Conservation (phyloP, 2,113 vertebrate species). For the Brachirus orientalis region DNA sequence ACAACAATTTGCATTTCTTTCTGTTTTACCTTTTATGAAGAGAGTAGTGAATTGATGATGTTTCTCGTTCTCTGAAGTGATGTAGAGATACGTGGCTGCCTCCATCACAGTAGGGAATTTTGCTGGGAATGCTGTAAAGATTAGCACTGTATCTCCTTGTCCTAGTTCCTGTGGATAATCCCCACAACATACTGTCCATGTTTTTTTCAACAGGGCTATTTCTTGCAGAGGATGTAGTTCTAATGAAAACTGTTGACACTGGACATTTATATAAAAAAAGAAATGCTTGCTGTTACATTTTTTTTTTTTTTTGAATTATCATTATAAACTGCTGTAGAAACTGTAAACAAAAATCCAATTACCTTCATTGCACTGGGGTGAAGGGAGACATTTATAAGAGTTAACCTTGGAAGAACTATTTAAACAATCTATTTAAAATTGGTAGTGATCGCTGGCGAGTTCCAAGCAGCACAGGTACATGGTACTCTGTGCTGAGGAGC, state of each 20-base stretch:
- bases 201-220: background rate
- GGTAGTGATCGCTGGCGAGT: background rate
- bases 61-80: too few relatives aligned
- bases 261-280: background rate
- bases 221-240: constrained; percentile 2
- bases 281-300: background rate
- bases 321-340: background rate
- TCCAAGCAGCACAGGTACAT: background rate
- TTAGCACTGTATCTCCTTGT: background rate
- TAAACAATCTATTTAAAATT: background rate
- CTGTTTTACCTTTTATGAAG: too few relatives aligned
- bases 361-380: background rate
- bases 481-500: background rate
- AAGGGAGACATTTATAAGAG: background rate
- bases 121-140: background rate
- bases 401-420: background rate
- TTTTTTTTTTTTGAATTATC: constrained; percentile 11
- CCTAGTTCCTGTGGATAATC: background rate
- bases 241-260: constrained; percentile 1
- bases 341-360: constrained; percentile 1
- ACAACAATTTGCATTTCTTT: too few relatives aligned
- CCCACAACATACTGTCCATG: background rate
- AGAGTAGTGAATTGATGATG: too few relatives aligned
- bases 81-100: background rate
- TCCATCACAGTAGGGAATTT: background rate